These are phyloP conservation scores for Herpailurus yagouaroundi DNA, from an alignment of 2,113 vertebrate species.

Conservation along the genomic window DNA sequence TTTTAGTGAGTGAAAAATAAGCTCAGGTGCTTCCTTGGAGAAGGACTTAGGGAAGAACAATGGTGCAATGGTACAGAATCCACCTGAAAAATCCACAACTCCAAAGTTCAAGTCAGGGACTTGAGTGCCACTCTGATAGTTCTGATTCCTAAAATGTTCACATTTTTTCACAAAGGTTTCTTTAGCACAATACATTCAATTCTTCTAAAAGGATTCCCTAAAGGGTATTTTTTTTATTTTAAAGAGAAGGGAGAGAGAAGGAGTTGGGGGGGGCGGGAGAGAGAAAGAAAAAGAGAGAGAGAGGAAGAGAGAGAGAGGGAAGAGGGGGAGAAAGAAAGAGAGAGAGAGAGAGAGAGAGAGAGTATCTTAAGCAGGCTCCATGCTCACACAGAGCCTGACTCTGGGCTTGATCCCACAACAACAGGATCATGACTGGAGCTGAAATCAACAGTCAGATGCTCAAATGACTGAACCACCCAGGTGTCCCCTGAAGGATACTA, in stretches of 20 bases:
- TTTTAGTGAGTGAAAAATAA: neutral
- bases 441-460: no score
- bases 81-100: neutral
- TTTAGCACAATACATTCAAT: constrained; percentile 1
- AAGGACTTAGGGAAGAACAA: neutral
- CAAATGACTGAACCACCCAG: no score
- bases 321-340: no score
- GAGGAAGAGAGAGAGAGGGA: no score
- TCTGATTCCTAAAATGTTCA: neutral
- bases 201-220: constrained; percentile 2
- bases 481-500: neutral
- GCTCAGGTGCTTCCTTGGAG: neutral
- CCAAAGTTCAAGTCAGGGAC: neutral
- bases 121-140: neutral
- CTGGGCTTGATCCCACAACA: no score
- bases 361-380: no score
- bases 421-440: no score
- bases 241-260: no score
- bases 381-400: no score
- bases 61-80: neutral
- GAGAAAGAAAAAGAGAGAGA: no score
- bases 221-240: neutral
- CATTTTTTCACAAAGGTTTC: constrained; percentile 25
- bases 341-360: no score
- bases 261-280: no score